Evolutionary conservation across 2,888 invertebrate genomes (phyloP), one percentile per base, ranked within the genome.

Genomic region (Parascotia fuliginaria): DNA sequence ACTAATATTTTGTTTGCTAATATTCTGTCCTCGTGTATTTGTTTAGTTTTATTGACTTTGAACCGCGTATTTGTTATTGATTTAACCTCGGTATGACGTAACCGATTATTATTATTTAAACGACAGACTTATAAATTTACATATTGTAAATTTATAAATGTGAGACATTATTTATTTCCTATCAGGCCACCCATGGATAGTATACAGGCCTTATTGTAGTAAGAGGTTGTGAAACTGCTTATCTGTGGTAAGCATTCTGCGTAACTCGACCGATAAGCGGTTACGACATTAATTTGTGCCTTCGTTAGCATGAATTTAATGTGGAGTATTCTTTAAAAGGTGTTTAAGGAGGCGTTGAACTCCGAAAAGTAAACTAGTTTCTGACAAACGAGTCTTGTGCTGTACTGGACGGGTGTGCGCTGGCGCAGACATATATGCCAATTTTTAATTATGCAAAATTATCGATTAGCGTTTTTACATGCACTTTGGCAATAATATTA

Each of bases 321-420:
- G 37, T 42, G 55, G 46, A 58, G 28, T 44, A 41, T 58, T 49
- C 38, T 46, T 60, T 43, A 55, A 57, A 55, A 55, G 62, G 67
- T 57, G 65, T 67, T 69, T 60, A 24, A 57, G 65, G 73, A 79
- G 83, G 54, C 87, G 70, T 78, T 88, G 88, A 91, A 89, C 91
- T 65, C 70, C 75, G 70, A 79, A 87, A 87, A 79, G 74, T 61
- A 86, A 88, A 87, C 87, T 81, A 78, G 88, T 89, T 87, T 77
- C 75, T 72, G 73, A 71, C 75, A 76, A 77, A 81, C 77, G 65
- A 70, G 75, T 75, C 67, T 75, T 62, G 73, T 63, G 65, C 68
- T 62, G 64, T 73, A 76, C 52, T 15, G 50, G 45, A 11, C 32
- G 68, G 70, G 65, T 71, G 65, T 71, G 59, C 55, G 54, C 59